phyloP scores from a whole-genome alignment of 2,888 invertebrate species.

The Morpho helenor region DNA sequence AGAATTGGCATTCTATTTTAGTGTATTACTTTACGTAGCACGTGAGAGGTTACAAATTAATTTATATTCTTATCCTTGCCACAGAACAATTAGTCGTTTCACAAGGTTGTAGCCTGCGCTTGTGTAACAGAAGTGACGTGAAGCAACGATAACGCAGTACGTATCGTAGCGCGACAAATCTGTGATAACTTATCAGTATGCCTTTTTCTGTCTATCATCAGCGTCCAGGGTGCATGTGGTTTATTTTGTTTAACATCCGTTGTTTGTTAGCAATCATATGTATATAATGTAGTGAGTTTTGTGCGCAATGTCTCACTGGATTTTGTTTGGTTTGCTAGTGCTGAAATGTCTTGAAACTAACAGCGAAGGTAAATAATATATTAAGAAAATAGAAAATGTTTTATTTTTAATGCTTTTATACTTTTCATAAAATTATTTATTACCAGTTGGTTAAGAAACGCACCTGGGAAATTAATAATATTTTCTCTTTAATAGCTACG shows the following conservation, averaged over 20 bases:
- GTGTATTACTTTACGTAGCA: not conserved
- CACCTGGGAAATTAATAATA: too few species aligned
- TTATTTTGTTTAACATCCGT: constrained; percentile 28
- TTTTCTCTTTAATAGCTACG: too few species aligned
- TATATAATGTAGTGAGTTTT: constrained; percentile 16
- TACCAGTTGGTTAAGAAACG: too few species aligned
- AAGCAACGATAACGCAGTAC: constrained; percentile 18
- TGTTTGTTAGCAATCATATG: constrained; percentile 1
- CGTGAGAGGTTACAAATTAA: constrained; percentile 1
- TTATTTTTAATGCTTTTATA: not conserved
- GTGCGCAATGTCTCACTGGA: constrained; percentile 41
- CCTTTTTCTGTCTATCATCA: constrained; percentile 36
- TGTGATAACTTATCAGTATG: constrained; percentile 58
- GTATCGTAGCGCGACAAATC: constrained; percentile 47
- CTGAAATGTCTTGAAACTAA: constrained; percentile 38
- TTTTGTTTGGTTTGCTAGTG: constrained; percentile 42
- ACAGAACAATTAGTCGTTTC: constrained; percentile 4
- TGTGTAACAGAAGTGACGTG: constrained; percentile 20
- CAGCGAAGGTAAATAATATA: constrained; percentile 31
- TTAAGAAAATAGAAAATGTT: not conserved
- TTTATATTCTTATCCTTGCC: constrained; percentile 8
- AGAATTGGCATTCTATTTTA: not conserved
- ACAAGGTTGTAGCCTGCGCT: constrained; percentile 17
- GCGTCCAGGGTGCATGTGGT: constrained; percentile 11
- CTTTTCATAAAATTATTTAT: constrained; percentile 30